These are phyloP conservation scores for Chloromyia formosa DNA, from an alignment of 2,888 invertebrate genomes.

Conservation along the genomic window DNA sequence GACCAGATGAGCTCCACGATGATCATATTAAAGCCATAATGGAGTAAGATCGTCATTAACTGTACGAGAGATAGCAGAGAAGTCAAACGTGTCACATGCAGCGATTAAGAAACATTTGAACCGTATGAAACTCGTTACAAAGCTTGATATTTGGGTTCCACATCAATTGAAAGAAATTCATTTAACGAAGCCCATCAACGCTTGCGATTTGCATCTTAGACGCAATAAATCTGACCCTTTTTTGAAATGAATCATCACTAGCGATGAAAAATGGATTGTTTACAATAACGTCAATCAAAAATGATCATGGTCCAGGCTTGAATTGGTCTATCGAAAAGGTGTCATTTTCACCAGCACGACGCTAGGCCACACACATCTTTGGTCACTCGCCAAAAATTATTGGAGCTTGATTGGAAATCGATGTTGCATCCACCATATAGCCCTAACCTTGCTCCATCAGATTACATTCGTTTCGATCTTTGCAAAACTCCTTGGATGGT, in stretches of 20 bases:
- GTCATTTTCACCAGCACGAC: background rate
- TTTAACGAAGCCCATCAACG: too few relatives aligned
- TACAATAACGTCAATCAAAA: background rate
- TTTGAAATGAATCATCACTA: background rate
- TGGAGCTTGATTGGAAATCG: background rate
- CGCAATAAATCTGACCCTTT: too few relatives aligned
- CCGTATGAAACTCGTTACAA: too few relatives aligned
- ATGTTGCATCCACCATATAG: background rate
- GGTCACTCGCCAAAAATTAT: background rate
- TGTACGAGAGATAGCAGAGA: too few relatives aligned
- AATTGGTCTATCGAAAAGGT: constrained; percentile 22
- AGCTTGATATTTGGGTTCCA: too few relatives aligned
- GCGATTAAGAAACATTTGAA: too few relatives aligned
- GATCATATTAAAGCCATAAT: background rate
- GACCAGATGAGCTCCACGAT: background rate
- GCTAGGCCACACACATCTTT: background rate
- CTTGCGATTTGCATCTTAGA: too few relatives aligned
- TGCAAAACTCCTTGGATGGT: background rate
- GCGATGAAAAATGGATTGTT: background rate
- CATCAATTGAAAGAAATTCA: too few relatives aligned
- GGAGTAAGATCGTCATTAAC: background rate
- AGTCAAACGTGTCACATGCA: too few relatives aligned
- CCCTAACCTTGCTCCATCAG: background rate
- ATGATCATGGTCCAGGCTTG: too few relatives aligned
- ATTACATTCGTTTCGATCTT: background rate